Evolutionary conservation across 2,888 invertebrate genomes (phyloP).

Genomic region (Timema cristinae): DNA sequence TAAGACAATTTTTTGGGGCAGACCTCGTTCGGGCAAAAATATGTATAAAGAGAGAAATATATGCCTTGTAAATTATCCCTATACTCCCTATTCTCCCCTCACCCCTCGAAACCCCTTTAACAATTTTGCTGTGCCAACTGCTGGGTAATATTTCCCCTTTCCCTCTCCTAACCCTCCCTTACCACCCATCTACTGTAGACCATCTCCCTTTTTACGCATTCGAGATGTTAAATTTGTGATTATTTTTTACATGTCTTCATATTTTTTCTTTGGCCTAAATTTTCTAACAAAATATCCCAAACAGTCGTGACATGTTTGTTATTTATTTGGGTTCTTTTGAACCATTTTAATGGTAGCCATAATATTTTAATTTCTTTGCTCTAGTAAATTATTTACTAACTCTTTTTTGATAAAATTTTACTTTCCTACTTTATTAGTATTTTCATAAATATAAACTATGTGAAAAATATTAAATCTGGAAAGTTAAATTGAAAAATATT

Average conservation of each 20-base stretch:
- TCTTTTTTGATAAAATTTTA: no score
- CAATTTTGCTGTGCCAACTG: constrained; percentile 11
- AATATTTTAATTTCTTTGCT: no score
- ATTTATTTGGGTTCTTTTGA: no score
- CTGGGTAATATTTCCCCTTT: not conserved
- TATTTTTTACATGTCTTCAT: constrained; percentile 14
- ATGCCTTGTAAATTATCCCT: constrained; percentile 17
- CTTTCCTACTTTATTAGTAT: no score
- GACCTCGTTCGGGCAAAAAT: not conserved
- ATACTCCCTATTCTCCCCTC: not conserved
- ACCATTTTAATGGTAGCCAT: no score
- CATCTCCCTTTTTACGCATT: not conserved
- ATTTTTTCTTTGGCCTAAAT: not conserved
- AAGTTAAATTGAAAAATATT: no score
- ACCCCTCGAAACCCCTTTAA: no score
- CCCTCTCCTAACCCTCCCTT: not conserved
- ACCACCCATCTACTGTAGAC: not conserved
- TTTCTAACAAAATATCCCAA: no score
- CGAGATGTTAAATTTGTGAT: constrained; percentile 10
- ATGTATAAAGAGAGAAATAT: constrained; percentile 9
- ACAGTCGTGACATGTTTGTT: no score
- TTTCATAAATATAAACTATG: no score
- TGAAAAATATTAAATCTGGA: no score
- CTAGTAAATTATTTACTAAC: no score
- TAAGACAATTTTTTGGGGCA: not conserved